Base-by-base conservation (phyloP, 2,888 invertebrate species). In the Colostygia pectinataria region DNA sequence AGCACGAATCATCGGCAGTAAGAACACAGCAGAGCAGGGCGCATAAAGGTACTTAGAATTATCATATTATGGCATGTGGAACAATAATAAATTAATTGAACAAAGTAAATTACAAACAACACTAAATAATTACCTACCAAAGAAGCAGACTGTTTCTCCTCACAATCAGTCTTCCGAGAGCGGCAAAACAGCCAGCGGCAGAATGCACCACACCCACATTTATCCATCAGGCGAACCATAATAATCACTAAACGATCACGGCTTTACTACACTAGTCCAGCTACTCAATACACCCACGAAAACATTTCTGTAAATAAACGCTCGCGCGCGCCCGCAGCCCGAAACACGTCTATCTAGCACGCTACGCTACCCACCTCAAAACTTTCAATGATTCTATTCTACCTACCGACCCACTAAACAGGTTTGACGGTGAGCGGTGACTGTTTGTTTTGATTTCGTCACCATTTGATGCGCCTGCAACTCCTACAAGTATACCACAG, bases 121-220 rank as follows among this genome's bases (percentile, higher is more conserved):
- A 4, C 18, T 18, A 18, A 2, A 32, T 27, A 28, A 9, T 15
- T 49, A 53, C 32, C 55, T 63, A 63, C 63, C 61, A 53, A 31
- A 20, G 31, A 32, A 33, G 39, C 41, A 8, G 45, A 39, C 34
- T 47, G 31, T 25, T 57, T 49, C 25, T 53, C 44, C 13, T 53
- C 51, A 44, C 65, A 63, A 31, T 76, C 77, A 2, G 73, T 24
- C 4, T 47, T 47, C 5, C 34, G 60, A 6, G 65, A 56, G 50
- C 83, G 80, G 64, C 86, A 86, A 69, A 86, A 85, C 49, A 88
- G 55, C 53, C 80, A 77, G 33, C 79, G 77, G 61, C 88, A 88
- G 57, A 85, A 74, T 18, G 77, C 77, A 48, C 80, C 71, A 59
- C 88, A 88, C 25, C 78, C 72, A 61, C 86, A 85, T 65, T 71